These are phyloP conservation scores for Augochlorella aurata DNA, from an alignment of 2,888 invertebrate species.

Conservation along the genomic window DNA sequence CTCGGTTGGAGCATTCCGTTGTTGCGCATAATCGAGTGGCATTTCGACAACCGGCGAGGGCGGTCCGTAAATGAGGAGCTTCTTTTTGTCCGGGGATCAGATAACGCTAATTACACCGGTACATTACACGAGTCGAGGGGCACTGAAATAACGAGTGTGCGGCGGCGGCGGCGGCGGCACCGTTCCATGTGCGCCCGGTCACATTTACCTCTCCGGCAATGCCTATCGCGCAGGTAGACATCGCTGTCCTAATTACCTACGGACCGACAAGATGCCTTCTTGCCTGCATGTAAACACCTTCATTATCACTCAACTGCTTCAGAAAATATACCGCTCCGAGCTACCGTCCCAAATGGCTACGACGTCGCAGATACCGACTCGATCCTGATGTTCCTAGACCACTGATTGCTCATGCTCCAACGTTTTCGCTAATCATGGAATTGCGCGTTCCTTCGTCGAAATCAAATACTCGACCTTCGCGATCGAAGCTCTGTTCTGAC, in stretches of 20 bases:
- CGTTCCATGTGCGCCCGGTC: constrained; percentile 48
- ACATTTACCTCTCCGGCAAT: constrained; percentile 61
- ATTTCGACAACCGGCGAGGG: constrained; percentile 39
- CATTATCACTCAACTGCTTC: constrained; percentile 65
- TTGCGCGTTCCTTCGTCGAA: too few relatives aligned
- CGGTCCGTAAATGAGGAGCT: constrained; percentile 55
- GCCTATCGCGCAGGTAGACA: constrained; percentile 67
- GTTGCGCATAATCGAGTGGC: constrained; percentile 51
- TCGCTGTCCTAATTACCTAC: constrained; percentile 68
- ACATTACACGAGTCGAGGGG: constrained; percentile 53
- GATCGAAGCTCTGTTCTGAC: too few relatives aligned
- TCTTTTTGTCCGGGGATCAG: constrained; percentile 61
- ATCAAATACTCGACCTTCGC: too few relatives aligned
- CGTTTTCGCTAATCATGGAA: not conserved
- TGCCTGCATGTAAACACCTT: constrained; percentile 64
- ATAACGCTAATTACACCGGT: constrained; percentile 67
- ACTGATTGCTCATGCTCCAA: not conserved
- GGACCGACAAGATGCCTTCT: constrained; percentile 67
- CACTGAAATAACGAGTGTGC: constrained; percentile 65
- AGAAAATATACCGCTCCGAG: constrained; percentile 63
- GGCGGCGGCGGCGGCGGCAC: constrained; percentile 1
- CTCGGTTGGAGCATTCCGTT: constrained; percentile 20
- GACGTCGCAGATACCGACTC: constrained; percentile 34
- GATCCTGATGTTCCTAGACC: constrained; percentile 24
- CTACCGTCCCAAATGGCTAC: constrained; percentile 14